Percentiles rank a stretch among this genome's conserved stretches.
Conservation (phyloP, 2,888 invertebrate species). For the Scotopteryx bipunctaria region DNA sequence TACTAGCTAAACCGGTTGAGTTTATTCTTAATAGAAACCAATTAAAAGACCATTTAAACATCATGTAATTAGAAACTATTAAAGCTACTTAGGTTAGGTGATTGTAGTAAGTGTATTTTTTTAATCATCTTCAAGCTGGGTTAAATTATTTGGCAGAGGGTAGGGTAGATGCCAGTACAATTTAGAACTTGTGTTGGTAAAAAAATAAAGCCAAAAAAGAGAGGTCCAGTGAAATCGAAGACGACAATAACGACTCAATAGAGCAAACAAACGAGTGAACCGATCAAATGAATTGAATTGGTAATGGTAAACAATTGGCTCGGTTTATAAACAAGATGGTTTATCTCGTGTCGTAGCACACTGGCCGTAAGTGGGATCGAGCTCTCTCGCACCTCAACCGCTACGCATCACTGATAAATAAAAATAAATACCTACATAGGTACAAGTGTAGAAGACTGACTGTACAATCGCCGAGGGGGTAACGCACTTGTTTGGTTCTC, state of each 20-base stretch:
- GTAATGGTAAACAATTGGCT: slow-evolving; percentile 37
- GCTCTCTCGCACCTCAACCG: slow-evolving; percentile 40
- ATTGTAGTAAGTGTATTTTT: too few relatives aligned
- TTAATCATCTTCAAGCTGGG: too few relatives aligned
- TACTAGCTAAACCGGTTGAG: slow-evolving; percentile 38
- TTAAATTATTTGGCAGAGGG: too few relatives aligned
- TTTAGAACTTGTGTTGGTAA: too few relatives aligned
- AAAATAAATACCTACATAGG: slow-evolving; percentile 51
- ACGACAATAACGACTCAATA: neutral
- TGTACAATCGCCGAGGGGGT: slow-evolving; percentile 79
- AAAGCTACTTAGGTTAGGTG: slow-evolving; percentile 21
- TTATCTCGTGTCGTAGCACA: slow-evolving; percentile 31
- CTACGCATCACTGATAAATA: slow-evolving; percentile 62
- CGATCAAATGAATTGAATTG: slow-evolving; percentile 30
- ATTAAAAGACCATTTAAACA: slow-evolving; percentile 40
- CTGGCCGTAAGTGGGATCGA: slow-evolving; percentile 29
- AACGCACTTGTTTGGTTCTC: slow-evolving; percentile 77
- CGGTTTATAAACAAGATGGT: slow-evolving; percentile 41
- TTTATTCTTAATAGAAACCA: slow-evolving; percentile 44
- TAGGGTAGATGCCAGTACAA: too few relatives aligned
- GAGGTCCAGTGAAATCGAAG: neutral
- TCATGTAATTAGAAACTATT: slow-evolving; percentile 37
- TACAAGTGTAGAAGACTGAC: slow-evolving; percentile 37
- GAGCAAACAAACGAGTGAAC: slow-evolving; percentile 12
- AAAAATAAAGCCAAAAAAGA: neutral